Conservation (phyloP, 2,797 vertebrate genomes). For the Notoglanidium macrostoma region DNA sequence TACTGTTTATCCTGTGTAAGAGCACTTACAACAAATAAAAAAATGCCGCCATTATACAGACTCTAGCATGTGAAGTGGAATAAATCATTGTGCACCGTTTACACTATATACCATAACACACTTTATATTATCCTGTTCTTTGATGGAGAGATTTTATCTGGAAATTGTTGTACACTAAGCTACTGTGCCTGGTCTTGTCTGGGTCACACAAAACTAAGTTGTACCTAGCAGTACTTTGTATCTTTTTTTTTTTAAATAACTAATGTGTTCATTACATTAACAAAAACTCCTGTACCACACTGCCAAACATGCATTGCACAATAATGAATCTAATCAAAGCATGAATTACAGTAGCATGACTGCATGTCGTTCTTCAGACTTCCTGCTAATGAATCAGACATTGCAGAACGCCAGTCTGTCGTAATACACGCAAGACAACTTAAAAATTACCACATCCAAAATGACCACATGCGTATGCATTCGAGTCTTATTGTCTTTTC, state of each 20-base stretch:
- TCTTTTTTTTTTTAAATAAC: background rate
- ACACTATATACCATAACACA: background rate
- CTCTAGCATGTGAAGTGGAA: constrained; percentile 29
- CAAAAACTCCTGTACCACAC: background rate
- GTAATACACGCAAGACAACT: background rate
- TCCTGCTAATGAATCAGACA: constrained; percentile 7
- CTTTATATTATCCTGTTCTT: background rate
- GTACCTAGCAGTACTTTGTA: background rate
- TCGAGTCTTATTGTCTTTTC: background rate
- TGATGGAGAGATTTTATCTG: no score
- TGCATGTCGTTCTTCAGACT: background rate
- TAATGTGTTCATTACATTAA: background rate
- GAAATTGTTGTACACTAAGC: no score
- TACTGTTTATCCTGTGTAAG: background rate
- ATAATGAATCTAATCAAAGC: background rate
- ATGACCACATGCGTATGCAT: background rate
- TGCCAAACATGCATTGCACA: background rate
- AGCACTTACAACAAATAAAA: constrained; percentile 14
- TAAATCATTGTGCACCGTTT: background rate
- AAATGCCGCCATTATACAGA: constrained; percentile 11
- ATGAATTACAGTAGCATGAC: background rate
- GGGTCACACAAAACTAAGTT: background rate
- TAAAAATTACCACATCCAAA: constrained; percentile 12
- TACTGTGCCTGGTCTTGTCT: background rate
- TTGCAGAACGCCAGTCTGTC: constrained; percentile 1